These are phyloP conservation scores for Drosophila mulleri DNA, from an alignment of 2,888 invertebrate species.

Conservation along the genomic window DNA sequence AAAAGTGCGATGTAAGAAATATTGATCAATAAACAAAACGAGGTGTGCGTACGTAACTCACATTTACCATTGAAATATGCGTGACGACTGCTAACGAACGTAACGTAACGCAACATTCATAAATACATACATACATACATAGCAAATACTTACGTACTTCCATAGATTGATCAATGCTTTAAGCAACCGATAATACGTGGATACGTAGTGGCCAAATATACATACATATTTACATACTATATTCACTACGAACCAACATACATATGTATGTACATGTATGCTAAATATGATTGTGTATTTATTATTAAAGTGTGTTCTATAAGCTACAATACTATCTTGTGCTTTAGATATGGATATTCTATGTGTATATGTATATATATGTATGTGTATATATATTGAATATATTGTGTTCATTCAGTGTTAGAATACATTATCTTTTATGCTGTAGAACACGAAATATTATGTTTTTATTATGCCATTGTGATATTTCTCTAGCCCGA, in stretches of 20 bases:
- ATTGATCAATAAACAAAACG: constrained; percentile 39
- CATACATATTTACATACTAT: neutral
- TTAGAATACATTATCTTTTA: neutral
- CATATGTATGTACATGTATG: neutral
- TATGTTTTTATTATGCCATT: neutral
- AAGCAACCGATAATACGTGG: neutral
- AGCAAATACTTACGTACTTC: neutral
- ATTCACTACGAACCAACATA: neutral
- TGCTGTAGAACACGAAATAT: no score
- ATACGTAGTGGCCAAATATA: neutral
- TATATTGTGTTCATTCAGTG: neutral
- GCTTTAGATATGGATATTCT: neutral
- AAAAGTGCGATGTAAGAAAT: constrained; percentile 29
- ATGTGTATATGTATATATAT: neutral
- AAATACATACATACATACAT: neutral
- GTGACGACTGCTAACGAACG: neutral
- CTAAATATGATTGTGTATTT: neutral
- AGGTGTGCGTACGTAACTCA: constrained; percentile 33
- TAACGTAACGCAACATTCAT: neutral
- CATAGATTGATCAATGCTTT: neutral
- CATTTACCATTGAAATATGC: constrained; percentile 7
- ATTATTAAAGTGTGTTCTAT: no score
- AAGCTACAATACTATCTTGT: no score
- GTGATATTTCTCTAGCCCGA: neutral
- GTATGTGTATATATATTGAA: no score